Base-by-base conservation (phyloP, 2,113 vertebrate species). In the Agelaius tricolor region DNA sequence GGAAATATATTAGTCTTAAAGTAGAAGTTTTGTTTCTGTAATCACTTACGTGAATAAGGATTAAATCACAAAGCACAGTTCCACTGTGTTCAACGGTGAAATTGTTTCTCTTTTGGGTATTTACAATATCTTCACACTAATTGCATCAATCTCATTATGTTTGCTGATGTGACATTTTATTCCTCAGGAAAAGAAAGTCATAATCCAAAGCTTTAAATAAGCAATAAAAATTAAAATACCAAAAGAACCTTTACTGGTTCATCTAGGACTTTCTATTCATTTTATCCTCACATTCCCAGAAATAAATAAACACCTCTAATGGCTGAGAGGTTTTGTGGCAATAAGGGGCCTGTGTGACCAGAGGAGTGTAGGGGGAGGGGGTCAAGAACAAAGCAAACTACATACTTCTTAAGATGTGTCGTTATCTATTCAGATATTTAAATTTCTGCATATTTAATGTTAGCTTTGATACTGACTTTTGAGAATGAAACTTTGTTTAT, bases 181-280 rank as follows among this genome's bases (percentile, higher is more conserved):
- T 96, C 68, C 57, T 72, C 10, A 30, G 69, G 49, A 94, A 79
- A 93, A 84, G 26, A 84, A 87, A 76, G 61, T 65, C 61, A 51
- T 90, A 90, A 84, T 81, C 47, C 52, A 78, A 87, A 58, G 30
- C 26, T 62, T 93, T 89, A 69, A 90, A 62, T n/a, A 54, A 49
- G 11, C 23, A 93, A 87, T 96, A 84, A 84, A 93, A 93, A 82
- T 69, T 90, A 87, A 93, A 94, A 94, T 68, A 77, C 57, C 28
- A 63, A 87, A 88, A 33, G n/a, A 74, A 20, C 6, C 13, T 59
- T 68, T 71, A 37, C 39, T 49, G 10, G 75, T 87, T 55, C 39
- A 69, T 54, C 15, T 66, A 84, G 30, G 18, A 49, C 46, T 84
- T 92, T 95, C 49, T 87, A 80, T 61, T 65, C 7, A 39, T 76